phyloP scores from a whole-genome alignment of 2,113 vertebrate species.

The Ornithorhynchus anatinus region DNA sequence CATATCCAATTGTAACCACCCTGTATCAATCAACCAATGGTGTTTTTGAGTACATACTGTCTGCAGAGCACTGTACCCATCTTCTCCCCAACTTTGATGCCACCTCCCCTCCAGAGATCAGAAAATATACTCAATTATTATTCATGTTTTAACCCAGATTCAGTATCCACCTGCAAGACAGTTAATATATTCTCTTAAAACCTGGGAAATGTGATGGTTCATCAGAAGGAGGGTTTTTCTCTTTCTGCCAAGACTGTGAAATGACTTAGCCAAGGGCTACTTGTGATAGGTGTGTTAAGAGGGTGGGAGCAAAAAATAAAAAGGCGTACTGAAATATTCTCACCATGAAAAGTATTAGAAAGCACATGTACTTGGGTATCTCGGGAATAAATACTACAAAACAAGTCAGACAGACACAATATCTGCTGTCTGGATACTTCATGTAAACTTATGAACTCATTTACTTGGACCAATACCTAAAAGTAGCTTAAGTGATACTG shows the following conservation, averaged over 20 bases:
- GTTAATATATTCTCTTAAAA: conserved; percentile 40
- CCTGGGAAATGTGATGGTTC: conserved; percentile 27
- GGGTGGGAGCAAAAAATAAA: too few relatives aligned
- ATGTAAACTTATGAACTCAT: too few relatives aligned
- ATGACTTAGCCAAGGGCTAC: background rate
- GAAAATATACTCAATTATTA: background rate
- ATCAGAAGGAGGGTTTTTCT: conserved; percentile 26
- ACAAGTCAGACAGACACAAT: too few relatives aligned
- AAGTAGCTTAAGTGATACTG: too few relatives aligned
- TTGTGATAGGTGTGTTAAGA: background rate
- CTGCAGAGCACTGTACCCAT: background rate
- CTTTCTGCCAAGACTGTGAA: background rate
- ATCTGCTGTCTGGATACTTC: too few relatives aligned
- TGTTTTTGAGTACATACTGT: background rate
- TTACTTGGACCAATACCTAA: too few relatives aligned
- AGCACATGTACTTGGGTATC: too few relatives aligned
- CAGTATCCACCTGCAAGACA: conserved; percentile 40
- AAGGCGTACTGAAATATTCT: too few relatives aligned
- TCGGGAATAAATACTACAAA: too few relatives aligned
- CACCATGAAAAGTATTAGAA: too few relatives aligned
- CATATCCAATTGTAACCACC: background rate
- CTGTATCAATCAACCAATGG: background rate
- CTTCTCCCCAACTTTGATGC: background rate
- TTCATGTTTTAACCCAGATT: background rate
- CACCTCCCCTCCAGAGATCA: background rate